A percentile compares a stretch with the other conserved stretches of the same genome.
Conservation (phyloP, 2,888 invertebrate species). For the Allacma fusca region DNA sequence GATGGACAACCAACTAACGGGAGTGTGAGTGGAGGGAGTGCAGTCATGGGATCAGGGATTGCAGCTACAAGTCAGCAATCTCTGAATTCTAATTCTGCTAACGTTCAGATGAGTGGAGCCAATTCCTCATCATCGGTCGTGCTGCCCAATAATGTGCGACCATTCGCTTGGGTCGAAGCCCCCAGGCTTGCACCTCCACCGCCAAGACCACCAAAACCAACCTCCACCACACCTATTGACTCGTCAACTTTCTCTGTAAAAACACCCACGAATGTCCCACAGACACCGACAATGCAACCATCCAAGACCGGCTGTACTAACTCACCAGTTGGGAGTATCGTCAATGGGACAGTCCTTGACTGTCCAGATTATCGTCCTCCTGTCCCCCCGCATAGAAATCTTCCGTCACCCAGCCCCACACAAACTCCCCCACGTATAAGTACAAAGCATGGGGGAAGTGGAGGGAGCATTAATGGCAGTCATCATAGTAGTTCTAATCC, state of each 20-base stretch:
- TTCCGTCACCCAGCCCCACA: slow-evolving; percentile 60
- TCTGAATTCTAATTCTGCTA: slow-evolving; percentile 64
- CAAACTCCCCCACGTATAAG: slow-evolving; percentile 66
- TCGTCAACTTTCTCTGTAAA: slow-evolving; percentile 60
- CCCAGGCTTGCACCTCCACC: slow-evolving; percentile 53
- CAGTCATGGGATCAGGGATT: slow-evolving; percentile 10
- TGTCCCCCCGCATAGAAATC: slow-evolving; percentile 84
- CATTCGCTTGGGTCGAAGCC: slow-evolving; percentile 65
- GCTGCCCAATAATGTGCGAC: slow-evolving; percentile 50
- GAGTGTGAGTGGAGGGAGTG: background rate
- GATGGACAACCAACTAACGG: slow-evolving; percentile 46
- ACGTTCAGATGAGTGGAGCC: slow-evolving; percentile 62
- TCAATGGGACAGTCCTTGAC: slow-evolving; percentile 64
- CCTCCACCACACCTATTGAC: slow-evolving; percentile 49
- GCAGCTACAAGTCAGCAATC: slow-evolving; percentile 35
- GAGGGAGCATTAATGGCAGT: slow-evolving; percentile 38
- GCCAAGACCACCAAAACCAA: slow-evolving; percentile 57
- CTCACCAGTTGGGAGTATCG: slow-evolving; percentile 2
- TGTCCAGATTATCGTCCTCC: slow-evolving; percentile 81
- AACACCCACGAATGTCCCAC: slow-evolving; percentile 41
- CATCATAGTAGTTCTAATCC: slow-evolving; percentile 51
- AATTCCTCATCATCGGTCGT: slow-evolving; percentile 46
- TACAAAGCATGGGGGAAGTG: slow-evolving; percentile 40
- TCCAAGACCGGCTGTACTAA: slow-evolving; percentile 45
- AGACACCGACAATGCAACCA: slow-evolving; percentile 49